Evolutionary conservation across 2,888 invertebrate genomes (phyloP), one percentile per base, ranked within the genome.

Genomic region (Nomada ferruginata): DNA sequence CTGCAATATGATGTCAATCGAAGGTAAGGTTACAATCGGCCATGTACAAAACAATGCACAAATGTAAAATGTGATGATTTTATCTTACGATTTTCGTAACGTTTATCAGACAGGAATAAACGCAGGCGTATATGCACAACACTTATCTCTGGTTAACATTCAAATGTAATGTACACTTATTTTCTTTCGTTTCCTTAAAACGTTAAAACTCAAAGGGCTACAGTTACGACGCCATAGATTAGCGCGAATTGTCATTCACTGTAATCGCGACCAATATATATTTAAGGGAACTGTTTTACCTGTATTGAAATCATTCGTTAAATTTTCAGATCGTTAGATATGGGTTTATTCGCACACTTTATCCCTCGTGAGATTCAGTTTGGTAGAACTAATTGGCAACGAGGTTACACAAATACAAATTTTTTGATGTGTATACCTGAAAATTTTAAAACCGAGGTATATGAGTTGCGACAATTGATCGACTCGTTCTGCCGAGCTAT

Each of bases 351-450:
- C 26, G 23, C 29, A 53, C 50, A 65, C 23, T 66, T 53, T 47
- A n/a, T 10, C 9, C 26, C 20, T 57, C 53, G 7, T 4, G 18
- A 52, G 47, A 36, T 64, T 64, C 52, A 7, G 10, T 10, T 20
- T 26, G 23, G 57, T 23, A 70, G 15, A n/a, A 64, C 18, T 18
- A 23, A 29, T 18, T 23, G 44, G 18, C 11, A 57, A 26, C 20
- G 53, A 71, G 64, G 57, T 60, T 59, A 65, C 15, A 20, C 2
- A 3, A 71, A 71, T 42, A n/a, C 36, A 66, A 71, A 47, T 65
- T n/a, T 65, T 65, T 9, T 1, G 7, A 36, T 11, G 10, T 29
- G 26, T 20, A n/a, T 13, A 59, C 29, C n/a, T 9, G 20, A 36
- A 29, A 69, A 50, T 64, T 77, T 36, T 1, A 78, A 26, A 15